Percentiles rank a stretch among this genome's conserved stretches.
These are phyloP conservation scores for Pituophis catenifer DNA, from an alignment of 2,113 vertebrate species.

Conservation along the genomic window DNA sequence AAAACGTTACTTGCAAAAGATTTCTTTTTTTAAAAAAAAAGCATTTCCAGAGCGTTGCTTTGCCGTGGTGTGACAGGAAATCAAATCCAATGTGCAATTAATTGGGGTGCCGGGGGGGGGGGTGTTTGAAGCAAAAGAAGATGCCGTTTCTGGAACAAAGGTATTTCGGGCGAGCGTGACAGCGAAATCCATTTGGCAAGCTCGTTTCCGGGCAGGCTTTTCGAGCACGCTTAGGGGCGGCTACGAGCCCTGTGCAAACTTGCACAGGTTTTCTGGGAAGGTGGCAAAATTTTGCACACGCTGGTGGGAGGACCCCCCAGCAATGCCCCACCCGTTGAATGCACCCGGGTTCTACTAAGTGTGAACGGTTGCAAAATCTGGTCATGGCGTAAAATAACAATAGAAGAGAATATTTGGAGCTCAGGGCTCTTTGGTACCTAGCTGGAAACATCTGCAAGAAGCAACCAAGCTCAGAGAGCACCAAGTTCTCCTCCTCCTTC, in stretches of 20 bases:
- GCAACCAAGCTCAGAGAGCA: too few relatives aligned
- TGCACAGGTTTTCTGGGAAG: background rate
- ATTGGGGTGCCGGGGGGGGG: background rate
- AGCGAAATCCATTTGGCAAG: background rate
- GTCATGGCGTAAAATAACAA: background rate
- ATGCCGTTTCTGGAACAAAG: background rate
- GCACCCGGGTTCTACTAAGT: background rate
- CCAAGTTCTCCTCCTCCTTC: too few relatives aligned
- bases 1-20: background rate
- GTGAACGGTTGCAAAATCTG: background rate
- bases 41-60: background rate
- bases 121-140: background rate
- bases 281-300: rapidly evolving
- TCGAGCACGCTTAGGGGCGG: too few relatives aligned
- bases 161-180: background rate
- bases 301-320: background rate
- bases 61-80: background rate
- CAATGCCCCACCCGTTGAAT: background rate
- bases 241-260: background rate
- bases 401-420: too few relatives aligned
- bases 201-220: background rate
- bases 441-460: too few relatives aligned
- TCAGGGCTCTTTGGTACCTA: too few relatives aligned
- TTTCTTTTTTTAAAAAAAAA: background rate
- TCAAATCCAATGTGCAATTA: background rate